phyloP scores from a whole-genome alignment of 2,113 vertebrate genomes.

The Picathartes gymnocephalus region DNA sequence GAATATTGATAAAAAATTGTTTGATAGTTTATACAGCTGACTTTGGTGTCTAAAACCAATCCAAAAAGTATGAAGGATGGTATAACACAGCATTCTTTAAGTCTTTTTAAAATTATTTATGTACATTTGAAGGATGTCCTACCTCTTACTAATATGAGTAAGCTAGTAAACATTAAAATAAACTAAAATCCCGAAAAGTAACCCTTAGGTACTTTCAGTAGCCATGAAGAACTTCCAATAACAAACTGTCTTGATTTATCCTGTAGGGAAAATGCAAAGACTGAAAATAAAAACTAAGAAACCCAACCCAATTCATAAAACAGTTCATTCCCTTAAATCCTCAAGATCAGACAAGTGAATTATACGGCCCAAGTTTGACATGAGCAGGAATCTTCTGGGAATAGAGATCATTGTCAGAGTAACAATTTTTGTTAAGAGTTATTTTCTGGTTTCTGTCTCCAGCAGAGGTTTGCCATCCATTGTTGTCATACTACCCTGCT shows the following conservation, averaged over 20 bases:
- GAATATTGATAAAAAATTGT: not conserved
- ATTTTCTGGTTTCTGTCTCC: not conserved
- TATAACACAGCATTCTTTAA: not conserved
- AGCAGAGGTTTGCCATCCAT: not conserved
- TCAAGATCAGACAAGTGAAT: not conserved
- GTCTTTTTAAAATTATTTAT: not conserved
- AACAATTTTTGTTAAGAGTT: not conserved
- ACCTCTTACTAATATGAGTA: not conserved
- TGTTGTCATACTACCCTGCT: not conserved
- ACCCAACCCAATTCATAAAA: not conserved
- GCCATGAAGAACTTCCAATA: not conserved
- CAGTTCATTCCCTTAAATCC: fast-evolving
- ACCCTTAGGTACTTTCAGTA: not conserved
- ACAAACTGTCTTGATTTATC: not conserved
- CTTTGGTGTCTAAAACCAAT: not conserved
- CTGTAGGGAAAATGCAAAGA: not conserved
- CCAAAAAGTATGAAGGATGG: not conserved
- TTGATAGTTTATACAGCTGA: not conserved
- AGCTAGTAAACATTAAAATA: not conserved
- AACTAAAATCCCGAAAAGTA: not conserved
- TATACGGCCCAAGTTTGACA: not conserved
- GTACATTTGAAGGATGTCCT: not conserved
- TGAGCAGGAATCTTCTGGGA: not conserved
- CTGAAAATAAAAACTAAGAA: not conserved
- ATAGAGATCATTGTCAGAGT: not conserved